Evolutionary conservation across 1,140 invertebrate genomes (phyloP), one percentile per base, ranked within the genome.

Genomic region (Cherax quadricarinatus): DNA sequence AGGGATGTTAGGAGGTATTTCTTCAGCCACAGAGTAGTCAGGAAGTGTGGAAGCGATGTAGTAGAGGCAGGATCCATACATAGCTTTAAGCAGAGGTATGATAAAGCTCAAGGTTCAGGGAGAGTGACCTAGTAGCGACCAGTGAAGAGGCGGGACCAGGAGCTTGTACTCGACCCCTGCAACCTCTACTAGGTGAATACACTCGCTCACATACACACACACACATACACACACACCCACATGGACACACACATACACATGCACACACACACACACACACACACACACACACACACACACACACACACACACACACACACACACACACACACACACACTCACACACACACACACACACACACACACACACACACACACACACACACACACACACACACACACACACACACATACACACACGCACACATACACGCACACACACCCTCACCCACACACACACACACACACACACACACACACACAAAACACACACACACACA

Each of bases 181-280:
- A 41, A 41, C 30, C 30, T 0, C n/a, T 1, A n/a, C 0, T 78
- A 78, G 75, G n/a, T 70, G 66, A 16, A 3, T 3, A 70, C n/a
- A 70, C 14, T 1, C n/a, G 3, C n/a, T n/a, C 79, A 81, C 79
- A 49, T 51, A 81, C 79, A 81, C 79, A 81, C 79, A 81, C 79
- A 81, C 79, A 81, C 30, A 81, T 30, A 81, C 79, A 81, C 79
- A 81, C 79, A 81, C 79, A 81, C 79, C 48, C 79, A 41, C 30
- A n/a, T n/a, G n/a, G n/a, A 41, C 30, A 41, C 30, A 41, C 30
- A 41, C 30, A 41, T 41, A 80, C 30, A 41, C 30, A 41, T 2
- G 2, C 30, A 41, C 30, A 41, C 30, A 41, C 30, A 41, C 2
- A 41, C 30, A 41, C 66, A 18, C n/a, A 18, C 66, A 18, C 66